Percentiles rank a stretch among this genome's conserved stretches.
Conservation (phyloP, 2,888 invertebrate genomes). For the Drosophila barbarae region DNA sequence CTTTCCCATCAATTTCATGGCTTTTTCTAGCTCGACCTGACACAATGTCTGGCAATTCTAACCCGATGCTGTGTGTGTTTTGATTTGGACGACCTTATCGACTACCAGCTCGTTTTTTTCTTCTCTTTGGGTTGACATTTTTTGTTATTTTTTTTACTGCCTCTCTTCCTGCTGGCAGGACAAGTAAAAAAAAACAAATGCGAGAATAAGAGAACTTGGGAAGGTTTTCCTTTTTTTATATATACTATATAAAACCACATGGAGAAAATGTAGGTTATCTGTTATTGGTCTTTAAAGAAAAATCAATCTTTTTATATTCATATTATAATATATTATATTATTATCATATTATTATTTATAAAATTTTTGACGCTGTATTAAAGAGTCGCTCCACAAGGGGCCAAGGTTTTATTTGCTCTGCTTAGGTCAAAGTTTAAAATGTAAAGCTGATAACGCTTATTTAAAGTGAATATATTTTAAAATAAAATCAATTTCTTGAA, state of each 20-base stretch:
- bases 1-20: slow-evolving; percentile 10
- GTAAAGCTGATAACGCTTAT: too few species aligned
- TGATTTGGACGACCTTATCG: slow-evolving; percentile 70
- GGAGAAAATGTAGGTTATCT: background rate
- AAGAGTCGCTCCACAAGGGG: too few species aligned
- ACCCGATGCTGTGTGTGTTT: slow-evolving; percentile 57
- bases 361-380: too few species aligned
- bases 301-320: background rate
- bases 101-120: slow-evolving; percentile 57
- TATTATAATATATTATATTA: background rate
- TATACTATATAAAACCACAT: background rate
- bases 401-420: too few species aligned
- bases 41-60: slow-evolving; percentile 31
- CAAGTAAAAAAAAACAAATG: slow-evolving; percentile 24
- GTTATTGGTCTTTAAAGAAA: background rate
- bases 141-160: slow-evolving; percentile 34
- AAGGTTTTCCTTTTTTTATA: background rate
- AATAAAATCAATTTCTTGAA: too few species aligned
- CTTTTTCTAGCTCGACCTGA: slow-evolving; percentile 9
- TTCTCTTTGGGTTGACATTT: slow-evolving; percentile 35
- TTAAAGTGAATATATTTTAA: too few species aligned
- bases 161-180: slow-evolving; percentile 37
- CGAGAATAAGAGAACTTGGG: slow-evolving; percentile 8
- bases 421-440: too few species aligned
- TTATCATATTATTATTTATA: background rate